A percentile compares a stretch with the other conserved stretches of the same genome.
Conservation (phyloP, 2,797 vertebrate species). For the Anguilla marmorata region DNA sequence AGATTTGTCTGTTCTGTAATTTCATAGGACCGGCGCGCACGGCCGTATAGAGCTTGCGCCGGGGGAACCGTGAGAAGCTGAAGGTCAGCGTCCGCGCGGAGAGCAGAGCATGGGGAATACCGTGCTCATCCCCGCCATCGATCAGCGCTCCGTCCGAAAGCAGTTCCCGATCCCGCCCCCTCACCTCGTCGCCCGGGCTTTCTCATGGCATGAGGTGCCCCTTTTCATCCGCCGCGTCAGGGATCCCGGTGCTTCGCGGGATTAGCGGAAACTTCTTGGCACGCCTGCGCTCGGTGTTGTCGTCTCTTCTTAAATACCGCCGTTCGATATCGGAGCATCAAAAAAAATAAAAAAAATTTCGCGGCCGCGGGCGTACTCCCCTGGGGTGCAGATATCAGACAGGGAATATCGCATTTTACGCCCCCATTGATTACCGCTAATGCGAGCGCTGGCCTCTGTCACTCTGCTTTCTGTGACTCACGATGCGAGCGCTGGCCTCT, state of each 20-base stretch:
- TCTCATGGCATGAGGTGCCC: slow-evolving; percentile 5
- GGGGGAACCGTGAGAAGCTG: slow-evolving; percentile 42
- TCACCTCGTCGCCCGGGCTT: neutral
- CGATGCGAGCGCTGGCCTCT: no score
- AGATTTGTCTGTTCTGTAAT: slow-evolving; percentile 56
- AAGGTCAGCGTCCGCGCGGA: slow-evolving; percentile 35
- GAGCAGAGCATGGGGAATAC: slow-evolving; percentile 28
- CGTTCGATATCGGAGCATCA: slow-evolving; percentile 52
- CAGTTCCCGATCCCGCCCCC: slow-evolving; percentile 47
- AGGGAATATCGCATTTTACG: slow-evolving; percentile 27
- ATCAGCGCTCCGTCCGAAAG: slow-evolving; percentile 61
- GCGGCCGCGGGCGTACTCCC: neutral
- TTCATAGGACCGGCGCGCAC: slow-evolving; percentile 64
- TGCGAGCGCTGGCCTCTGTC: neutral
- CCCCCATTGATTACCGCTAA: neutral
- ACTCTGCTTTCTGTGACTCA: no score
- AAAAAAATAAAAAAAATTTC: slow-evolving; percentile 7
- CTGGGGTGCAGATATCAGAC: slow-evolving; percentile 2
- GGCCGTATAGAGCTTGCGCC: slow-evolving; percentile 51
- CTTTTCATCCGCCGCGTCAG: neutral
- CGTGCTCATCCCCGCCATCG: slow-evolving; percentile 56
- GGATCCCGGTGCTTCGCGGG: neutral
- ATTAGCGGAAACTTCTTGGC: slow-evolving; percentile 51
- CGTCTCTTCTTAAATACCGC: slow-evolving; percentile 45
- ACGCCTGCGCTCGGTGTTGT: slow-evolving; percentile 31